A percentile compares a stretch with the other conserved stretches of the same genome.
Evolutionary conservation across 2,797 vertebrate genomes (phyloP).

Genomic region (Rousettus madagascariensis): DNA sequence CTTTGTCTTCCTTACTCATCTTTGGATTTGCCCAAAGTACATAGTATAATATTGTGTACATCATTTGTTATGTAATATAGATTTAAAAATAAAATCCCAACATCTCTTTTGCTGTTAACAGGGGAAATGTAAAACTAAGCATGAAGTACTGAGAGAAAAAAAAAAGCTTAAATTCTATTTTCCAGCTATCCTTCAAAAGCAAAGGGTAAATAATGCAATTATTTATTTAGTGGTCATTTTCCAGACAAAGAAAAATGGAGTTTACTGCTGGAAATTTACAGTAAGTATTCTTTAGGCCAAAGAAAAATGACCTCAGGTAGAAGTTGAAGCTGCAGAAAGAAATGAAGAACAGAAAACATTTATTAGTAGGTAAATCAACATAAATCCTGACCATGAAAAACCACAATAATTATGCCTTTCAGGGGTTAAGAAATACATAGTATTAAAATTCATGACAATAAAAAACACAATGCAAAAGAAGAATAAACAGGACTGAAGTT

Average conservation of each 20-base stretch:
- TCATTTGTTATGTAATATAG: not conserved
- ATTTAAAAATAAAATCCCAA: constrained; percentile 39
- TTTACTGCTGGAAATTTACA: not conserved
- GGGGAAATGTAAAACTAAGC: not conserved
- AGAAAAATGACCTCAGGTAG: not conserved
- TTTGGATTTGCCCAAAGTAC: not conserved
- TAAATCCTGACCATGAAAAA: not conserved
- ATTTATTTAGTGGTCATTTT: not conserved
- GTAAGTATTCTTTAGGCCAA: not conserved
- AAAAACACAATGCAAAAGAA: not conserved
- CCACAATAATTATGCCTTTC: not conserved
- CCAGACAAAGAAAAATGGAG: not conserved
- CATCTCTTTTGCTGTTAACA: not conserved
- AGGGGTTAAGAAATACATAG: not conserved
- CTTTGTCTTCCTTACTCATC: not conserved
- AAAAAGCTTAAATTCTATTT: not conserved
- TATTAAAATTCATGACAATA: not conserved
- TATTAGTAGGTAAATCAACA: not conserved
- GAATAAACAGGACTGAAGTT: not conserved
- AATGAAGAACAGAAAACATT: not conserved
- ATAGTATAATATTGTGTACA: not conserved
- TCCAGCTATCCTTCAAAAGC: constrained; percentile 4
- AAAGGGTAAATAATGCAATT: not conserved
- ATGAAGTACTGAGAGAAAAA: constrained; percentile 13
- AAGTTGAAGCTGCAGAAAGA: not conserved